Conservation (phyloP, 2,888 invertebrate genomes). For the Clistopyga incitator region DNA sequence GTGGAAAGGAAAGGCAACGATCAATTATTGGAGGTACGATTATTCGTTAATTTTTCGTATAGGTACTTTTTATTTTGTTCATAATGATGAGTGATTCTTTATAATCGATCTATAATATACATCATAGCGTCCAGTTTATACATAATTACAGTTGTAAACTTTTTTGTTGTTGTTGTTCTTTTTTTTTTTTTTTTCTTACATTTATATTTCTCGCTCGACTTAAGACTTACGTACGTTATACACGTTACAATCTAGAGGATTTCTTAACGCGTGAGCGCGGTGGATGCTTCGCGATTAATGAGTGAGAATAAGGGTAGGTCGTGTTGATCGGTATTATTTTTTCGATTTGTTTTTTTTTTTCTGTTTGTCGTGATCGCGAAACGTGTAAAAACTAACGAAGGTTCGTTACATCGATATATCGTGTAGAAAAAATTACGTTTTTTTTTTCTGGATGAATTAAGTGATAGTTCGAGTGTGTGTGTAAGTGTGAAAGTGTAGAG, state of each 20-base stretch:
- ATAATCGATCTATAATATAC: conserved; percentile 85
- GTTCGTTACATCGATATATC: conserved; percentile 46
- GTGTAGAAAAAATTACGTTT: conserved; percentile 57
- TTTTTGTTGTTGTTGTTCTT: too few relatives aligned
- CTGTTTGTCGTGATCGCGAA: conserved; percentile 46
- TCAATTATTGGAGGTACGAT: background rate
- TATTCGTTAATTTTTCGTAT: conserved; percentile 71
- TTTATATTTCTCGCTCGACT: conserved; percentile 57
- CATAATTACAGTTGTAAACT: conserved; percentile 84
- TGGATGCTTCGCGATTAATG: conserved; percentile 47
- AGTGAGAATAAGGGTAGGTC: conserved; percentile 34
- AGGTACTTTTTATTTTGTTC: conserved; percentile 75
- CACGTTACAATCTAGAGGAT: conserved; percentile 54
- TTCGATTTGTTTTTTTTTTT: background rate
- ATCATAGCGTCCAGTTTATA: conserved; percentile 84
- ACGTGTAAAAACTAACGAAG: conserved; percentile 56
- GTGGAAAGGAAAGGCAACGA: background rate
- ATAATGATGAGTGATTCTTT: conserved; percentile 83
- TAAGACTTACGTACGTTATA: conserved; percentile 61
- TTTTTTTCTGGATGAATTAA: conserved; percentile 39
- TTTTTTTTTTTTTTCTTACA: conserved; percentile 23
- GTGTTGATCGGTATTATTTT: conserved; percentile 39
- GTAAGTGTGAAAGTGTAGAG: background rate
- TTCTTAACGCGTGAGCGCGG: conserved; percentile 49
- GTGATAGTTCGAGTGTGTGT: conserved; percentile 53